Evolutionary conservation across 2,113 vertebrate genomes (phyloP).

Genomic region (Agelaius phoeniceus): DNA sequence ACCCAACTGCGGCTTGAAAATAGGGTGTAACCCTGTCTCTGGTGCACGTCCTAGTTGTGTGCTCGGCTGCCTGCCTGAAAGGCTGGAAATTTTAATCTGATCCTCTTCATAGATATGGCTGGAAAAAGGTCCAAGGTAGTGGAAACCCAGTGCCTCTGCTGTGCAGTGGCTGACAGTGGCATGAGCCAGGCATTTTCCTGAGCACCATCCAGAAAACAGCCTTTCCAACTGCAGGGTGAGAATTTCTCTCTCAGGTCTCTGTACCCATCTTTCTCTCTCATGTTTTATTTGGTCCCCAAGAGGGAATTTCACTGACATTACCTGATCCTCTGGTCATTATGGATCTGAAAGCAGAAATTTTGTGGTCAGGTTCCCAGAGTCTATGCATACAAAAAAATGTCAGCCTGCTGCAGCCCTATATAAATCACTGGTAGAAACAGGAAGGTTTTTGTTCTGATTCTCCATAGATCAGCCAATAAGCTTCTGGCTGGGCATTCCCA

Average conservation of each 20-base stretch:
- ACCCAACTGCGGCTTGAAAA: background rate
- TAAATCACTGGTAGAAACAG: background rate
- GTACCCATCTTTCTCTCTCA: background rate
- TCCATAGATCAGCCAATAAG: background rate
- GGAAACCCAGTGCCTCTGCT: background rate
- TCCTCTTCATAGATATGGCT: accelerated
- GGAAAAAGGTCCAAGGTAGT: background rate
- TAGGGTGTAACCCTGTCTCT: background rate
- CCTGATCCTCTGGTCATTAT: background rate
- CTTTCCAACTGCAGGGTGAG: background rate
- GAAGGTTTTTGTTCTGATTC: background rate
- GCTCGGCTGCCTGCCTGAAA: background rate
- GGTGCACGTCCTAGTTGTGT: accelerated
- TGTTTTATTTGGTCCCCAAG: background rate
- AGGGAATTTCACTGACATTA: background rate
- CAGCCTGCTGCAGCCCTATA: background rate
- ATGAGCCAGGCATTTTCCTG: background rate
- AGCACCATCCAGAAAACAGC: background rate
- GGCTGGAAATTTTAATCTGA: background rate
- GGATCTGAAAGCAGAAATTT: background rate
- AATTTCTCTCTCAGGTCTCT: background rate
- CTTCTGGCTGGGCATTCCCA: background rate
- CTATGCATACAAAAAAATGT: background rate
- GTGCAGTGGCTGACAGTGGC: background rate
- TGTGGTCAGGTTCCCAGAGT: background rate